phyloP scores from a whole-genome alignment of 2,888 invertebrate species.

The Achlya flavicornis region DNA sequence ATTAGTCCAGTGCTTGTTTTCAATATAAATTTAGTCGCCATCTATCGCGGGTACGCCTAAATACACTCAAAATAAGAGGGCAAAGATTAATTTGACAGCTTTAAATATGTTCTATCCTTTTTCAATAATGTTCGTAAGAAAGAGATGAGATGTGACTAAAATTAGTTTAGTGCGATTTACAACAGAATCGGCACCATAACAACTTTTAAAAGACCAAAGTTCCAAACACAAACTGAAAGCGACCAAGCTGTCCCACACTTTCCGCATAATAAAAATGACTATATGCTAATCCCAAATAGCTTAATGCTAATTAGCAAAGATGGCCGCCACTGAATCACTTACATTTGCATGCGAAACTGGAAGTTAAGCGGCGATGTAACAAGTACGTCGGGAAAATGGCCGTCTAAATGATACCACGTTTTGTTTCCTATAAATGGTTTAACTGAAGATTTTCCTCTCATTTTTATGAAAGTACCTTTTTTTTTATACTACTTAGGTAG shows the following conservation, averaged over 20 bases:
- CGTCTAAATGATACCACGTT: constrained; percentile 16
- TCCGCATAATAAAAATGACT: constrained; percentile 5
- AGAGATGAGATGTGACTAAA: too few species aligned
- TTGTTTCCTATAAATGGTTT: constrained; percentile 3
- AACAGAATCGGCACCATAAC: too few species aligned
- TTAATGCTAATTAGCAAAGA: constrained; percentile 41
- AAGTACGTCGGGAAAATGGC: constrained; percentile 21
- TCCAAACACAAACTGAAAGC: not conserved
- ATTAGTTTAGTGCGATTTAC: too few species aligned
- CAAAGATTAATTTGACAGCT: too few species aligned
- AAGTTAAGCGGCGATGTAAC: constrained; percentile 31
- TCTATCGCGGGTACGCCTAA: too few species aligned
- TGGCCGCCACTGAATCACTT: constrained; percentile 35
- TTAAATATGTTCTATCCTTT: too few species aligned
- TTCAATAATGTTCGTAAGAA: too few species aligned
- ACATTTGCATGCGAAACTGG: constrained; percentile 50
- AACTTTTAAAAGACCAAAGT: too few species aligned
- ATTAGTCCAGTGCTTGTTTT: too few species aligned
- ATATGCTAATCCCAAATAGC: constrained; percentile 14
- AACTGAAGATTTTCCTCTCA: not conserved
- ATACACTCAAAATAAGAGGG: too few species aligned
- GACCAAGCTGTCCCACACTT: not conserved
- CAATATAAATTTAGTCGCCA: too few species aligned
- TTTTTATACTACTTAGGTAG: too few species aligned
- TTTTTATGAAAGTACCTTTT: constrained; percentile 1